These are phyloP conservation scores for Montipora cactus DNA, from an alignment of 64 coral and sea anemone genomes.

Conservation along the genomic window DNA sequence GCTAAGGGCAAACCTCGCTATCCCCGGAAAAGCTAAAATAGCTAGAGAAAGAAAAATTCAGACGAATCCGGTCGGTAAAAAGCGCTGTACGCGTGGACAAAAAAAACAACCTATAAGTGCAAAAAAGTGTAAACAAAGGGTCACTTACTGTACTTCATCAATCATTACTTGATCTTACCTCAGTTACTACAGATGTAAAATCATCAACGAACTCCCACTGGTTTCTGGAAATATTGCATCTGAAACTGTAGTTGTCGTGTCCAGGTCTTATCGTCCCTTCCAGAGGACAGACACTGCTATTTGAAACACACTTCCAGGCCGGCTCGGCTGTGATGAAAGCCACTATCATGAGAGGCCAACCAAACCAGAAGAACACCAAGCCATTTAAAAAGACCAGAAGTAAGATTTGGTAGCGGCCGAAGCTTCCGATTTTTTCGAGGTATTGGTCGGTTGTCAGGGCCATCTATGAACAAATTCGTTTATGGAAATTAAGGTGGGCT, in stretches of 20 bases:
- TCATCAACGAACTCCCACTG: conserved; percentile 82
- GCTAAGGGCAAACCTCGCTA: too few species aligned
- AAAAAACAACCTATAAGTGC: too few species aligned
- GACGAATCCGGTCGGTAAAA: too few species aligned
- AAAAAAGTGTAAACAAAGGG: too few species aligned
- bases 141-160: neutral
- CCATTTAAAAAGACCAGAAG: conserved; percentile 38
- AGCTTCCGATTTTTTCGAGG: conserved; percentile 75
- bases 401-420: conserved; percentile 46
- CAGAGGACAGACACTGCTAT: conserved; percentile 57
- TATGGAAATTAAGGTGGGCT: neutral
- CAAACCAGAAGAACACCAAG: conserved; percentile 69
- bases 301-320: conserved; percentile 41
- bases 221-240: conserved; percentile 71
- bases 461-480: conserved; percentile 29
- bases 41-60: too few species aligned
- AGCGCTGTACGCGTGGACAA: too few species aligned
- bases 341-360: conserved; percentile 69
- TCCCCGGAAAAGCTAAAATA: too few species aligned
- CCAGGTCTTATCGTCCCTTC: conserved; percentile 41
- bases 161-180: conserved; percentile 16
- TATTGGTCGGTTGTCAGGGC: conserved; percentile 61
- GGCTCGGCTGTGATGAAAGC: conserved; percentile 54
- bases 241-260: conserved; percentile 53
- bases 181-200: conserved; percentile 58